These are phyloP conservation scores for Hydrolagus affinis DNA, from an alignment of 2,113 vertebrate species.

Conservation along the genomic window DNA sequence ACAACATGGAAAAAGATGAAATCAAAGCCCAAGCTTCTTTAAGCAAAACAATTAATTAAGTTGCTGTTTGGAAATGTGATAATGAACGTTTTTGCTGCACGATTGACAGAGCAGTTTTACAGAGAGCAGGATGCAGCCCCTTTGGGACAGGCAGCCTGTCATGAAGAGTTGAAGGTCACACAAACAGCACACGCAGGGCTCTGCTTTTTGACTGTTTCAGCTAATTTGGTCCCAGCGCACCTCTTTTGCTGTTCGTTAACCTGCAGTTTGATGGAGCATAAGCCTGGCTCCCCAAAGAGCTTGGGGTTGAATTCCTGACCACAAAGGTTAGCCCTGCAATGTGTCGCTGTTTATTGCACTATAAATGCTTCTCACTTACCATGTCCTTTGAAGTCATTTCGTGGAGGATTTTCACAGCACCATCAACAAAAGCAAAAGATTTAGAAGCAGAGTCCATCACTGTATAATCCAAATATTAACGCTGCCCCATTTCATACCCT, in stretches of 20 bases:
- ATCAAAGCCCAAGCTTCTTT: background rate
- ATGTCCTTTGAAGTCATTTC: background rate
- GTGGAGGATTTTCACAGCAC: background rate
- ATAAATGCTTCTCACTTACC: background rate
- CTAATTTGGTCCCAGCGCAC: background rate
- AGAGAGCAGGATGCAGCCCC: conserved; percentile 12
- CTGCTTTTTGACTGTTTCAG: conserved; percentile 2
- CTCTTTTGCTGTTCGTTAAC: background rate
- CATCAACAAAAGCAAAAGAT: background rate
- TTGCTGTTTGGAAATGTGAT: background rate
- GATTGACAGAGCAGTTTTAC: conserved; percentile 13
- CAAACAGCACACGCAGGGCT: background rate
- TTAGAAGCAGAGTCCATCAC: background rate
- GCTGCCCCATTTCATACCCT: no score
- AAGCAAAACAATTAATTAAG: background rate
- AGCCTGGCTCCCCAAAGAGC: conserved; percentile 2
- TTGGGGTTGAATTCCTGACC: conserved; percentile 2
- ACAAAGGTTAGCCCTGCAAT: background rate
- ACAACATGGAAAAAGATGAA: background rate
- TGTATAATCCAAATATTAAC: background rate
- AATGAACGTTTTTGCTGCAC: conserved; percentile 15
- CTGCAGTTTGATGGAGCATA: background rate
- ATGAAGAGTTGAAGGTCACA: conserved; percentile 17
- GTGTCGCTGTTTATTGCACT: conserved; percentile 1
- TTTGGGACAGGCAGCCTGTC: background rate